Evolutionary conservation across 1,140 invertebrate genomes (phyloP).

Genomic region (Drosophila paulistorum): DNA sequence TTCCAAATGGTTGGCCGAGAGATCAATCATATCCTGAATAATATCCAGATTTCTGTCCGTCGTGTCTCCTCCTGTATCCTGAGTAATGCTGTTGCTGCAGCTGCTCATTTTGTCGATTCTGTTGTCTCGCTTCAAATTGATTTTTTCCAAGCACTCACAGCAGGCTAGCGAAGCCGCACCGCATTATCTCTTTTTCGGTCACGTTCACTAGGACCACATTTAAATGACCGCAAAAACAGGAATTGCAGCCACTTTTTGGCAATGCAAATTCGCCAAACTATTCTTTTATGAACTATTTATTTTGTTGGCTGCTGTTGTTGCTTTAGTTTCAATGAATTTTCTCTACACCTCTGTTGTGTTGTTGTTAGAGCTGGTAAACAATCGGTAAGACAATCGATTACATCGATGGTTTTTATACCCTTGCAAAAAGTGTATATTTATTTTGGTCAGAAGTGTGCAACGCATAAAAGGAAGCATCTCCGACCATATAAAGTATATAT

Average conservation of each 20-base stretch:
- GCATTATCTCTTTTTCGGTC: slow-evolving; percentile 50
- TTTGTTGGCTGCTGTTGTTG: slow-evolving; percentile 59
- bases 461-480: no score
- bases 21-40: slow-evolving; percentile 97
- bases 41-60: slow-evolving; percentile 83
- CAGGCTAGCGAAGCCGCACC: slow-evolving; percentile 34
- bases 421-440: no score
- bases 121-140: slow-evolving; percentile 56
- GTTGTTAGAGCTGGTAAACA: background rate
- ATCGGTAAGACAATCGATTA: no score
- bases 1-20: slow-evolving; percentile 95
- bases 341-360: slow-evolving; percentile 67
- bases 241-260: slow-evolving; percentile 6
- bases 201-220: slow-evolving; percentile 3
- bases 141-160: slow-evolving; percentile 66
- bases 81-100: slow-evolving; percentile 59
- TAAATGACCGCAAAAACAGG: slow-evolving; percentile 22
- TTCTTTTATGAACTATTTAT: slow-evolving; percentile 45
- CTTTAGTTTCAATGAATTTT: slow-evolving; percentile 64
- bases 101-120: slow-evolving; percentile 67
- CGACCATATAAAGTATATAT: no score
- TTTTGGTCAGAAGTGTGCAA: no score
- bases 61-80: slow-evolving; percentile 49
- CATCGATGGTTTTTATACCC: no score
- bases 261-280: slow-evolving; percentile 12